Base-by-base conservation (phyloP, 1,140 invertebrate genomes). In the Ladona fulva region DNA sequence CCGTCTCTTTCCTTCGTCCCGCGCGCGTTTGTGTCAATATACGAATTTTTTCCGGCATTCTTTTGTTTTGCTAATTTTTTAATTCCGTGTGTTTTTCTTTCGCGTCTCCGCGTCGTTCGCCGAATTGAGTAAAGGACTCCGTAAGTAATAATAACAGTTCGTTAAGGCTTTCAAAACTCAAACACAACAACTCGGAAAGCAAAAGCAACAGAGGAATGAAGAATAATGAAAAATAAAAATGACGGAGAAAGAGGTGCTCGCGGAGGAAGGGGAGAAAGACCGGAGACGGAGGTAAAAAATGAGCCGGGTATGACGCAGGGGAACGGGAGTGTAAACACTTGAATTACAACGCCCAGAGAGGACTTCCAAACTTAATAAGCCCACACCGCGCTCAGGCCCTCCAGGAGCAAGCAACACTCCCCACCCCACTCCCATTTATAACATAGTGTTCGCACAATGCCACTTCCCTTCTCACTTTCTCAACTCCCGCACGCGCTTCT, bases 31-130 rank as follows among this genome's bases (percentile, higher is more conserved):
- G 52, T 66, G 52, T 66, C 52, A 66, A 66, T 66, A 66, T 66
- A 66, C 52, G 52, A 66, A 66, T 66, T 66, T 66, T 52, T 22
- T 66, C 52, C 52, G 52, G 52, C 52, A 16, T 16, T 66, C 52
- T 66, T 66, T 66, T 66, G 52, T 66, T 66, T 66, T 66, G 52
- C 52, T 66, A 66, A 66, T 66, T 66, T 66, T 66, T 66, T 66
- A 66, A 66, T 66, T 66, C 52, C 52, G 29, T 22, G 52, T 66
- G 52, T 66, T 66, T 66, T 66, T 66, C 52, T 66, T 66, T 66
- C n/a, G 52, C 52, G 52, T 66, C 52, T 37, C 52, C 52, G 52
- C 52, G 44, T 52, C 44, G 44, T n/a, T n/a, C 44, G 52, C 16
- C 52, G 52, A 22, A 19, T 12, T 66, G 52, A 19, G 52, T 66